phyloP scores from a whole-genome alignment of 2,113 vertebrate genomes.

The Stigmatopora argus region DNA sequence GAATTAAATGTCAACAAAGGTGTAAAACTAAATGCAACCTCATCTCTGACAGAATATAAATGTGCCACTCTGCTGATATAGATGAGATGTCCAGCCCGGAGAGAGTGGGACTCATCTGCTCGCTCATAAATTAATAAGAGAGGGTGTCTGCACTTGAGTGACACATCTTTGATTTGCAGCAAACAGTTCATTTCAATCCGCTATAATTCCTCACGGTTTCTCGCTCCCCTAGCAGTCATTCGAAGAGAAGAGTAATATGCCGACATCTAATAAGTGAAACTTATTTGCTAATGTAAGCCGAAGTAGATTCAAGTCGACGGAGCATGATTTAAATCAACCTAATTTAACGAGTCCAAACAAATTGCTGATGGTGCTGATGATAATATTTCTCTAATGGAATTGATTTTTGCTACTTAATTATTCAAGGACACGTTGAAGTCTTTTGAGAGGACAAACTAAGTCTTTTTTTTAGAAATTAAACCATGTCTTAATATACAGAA shows the following conservation, averaged over 20 bases:
- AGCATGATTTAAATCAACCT: conserved; percentile 29
- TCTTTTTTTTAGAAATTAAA: neutral
- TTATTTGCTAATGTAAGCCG: conserved; percentile 37
- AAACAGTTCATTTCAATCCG: conserved; percentile 67
- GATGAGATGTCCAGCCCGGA: conserved; percentile 45
- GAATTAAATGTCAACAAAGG: conserved; percentile 71
- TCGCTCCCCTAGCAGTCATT: conserved; percentile 28
- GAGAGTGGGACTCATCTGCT: conserved; percentile 56
- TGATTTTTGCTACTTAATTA: conserved; percentile 57
- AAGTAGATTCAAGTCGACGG: conserved; percentile 20
- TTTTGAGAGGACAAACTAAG: conserved; percentile 26
- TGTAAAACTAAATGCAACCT: conserved; percentile 70
- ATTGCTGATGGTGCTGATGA: conserved; percentile 40
- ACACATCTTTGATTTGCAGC: conserved; percentile 71
- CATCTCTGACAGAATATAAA: conserved; percentile 69
- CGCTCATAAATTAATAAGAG: conserved; percentile 63
- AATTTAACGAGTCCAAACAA: conserved; percentile 46
- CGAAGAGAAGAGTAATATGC: conserved; percentile 18
- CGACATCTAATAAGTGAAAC: conserved; percentile 43
- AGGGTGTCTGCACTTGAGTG: conserved; percentile 60
- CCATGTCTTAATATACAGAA: neutral
- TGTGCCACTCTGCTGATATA: conserved; percentile 68
- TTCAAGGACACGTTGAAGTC: conserved; percentile 35
- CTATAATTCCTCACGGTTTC: conserved; percentile 50
- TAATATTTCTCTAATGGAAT: conserved; percentile 44